Conservation (phyloP, 30 jellyfish, hydroid and myxozoan species). For the Clytia hemisphaerica region DNA sequence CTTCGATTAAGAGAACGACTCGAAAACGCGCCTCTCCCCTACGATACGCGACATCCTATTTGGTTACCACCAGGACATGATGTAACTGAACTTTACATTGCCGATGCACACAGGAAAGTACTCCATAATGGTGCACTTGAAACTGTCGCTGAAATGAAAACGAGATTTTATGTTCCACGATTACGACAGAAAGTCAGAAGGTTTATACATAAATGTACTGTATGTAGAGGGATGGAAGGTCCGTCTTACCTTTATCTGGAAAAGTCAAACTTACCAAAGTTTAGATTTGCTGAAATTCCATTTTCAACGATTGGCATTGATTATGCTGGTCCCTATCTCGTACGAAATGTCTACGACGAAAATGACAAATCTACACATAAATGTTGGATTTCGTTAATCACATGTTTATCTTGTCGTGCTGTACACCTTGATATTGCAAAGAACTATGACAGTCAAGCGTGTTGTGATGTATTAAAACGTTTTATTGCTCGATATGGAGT, state of each 20-base stretch:
- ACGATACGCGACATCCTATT: no score
- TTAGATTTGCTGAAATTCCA: background rate
- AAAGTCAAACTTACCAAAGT: background rate
- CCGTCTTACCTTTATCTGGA: background rate
- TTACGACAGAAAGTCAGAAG: background rate
- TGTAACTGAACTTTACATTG: no score
- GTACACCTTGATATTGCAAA: slow-evolving; percentile 38
- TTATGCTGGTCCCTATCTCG: background rate
- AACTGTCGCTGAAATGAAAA: no score
- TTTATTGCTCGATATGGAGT: slow-evolving; percentile 33
- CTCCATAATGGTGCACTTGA: no score
- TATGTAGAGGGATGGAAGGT: background rate
- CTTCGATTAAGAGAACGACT: no score
- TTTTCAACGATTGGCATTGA: background rate
- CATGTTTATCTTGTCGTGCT: slow-evolving; percentile 31
- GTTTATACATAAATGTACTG: background rate
- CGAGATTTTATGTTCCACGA: no score
- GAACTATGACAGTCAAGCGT: slow-evolving; percentile 12
- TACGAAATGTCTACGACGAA: background rate
- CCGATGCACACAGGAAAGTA: no score
- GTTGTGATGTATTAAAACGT: slow-evolving; percentile 5
- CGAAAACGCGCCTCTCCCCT: no score
- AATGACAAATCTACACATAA: background rate
- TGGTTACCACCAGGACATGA: no score
- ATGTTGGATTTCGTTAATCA: slow-evolving; percentile 9